Base-by-base conservation (phyloP, 1,140 invertebrate species). In the Spodoptera frugiperda region DNA sequence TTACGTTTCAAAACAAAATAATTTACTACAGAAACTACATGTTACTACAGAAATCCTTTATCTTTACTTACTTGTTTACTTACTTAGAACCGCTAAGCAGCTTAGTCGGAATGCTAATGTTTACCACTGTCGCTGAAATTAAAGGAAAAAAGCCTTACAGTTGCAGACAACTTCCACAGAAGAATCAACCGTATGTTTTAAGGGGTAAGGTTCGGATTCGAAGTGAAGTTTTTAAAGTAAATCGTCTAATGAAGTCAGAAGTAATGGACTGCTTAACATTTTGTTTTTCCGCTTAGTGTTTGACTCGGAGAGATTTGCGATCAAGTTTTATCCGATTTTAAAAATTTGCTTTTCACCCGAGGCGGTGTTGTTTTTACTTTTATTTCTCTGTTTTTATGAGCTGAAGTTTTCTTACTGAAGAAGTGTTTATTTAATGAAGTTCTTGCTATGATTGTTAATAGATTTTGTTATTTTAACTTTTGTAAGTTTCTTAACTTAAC, bases 61-160 rank as follows among this genome's bases (percentile, higher is more conserved):
- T 51, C 30, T 57, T 48, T 5, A 39, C 14, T 51, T 46, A 46
- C 67, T 80, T 87, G 82, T 89, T 87, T 90, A 84, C 86, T 85
- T 85, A 79, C 81, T 83, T 81, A 82, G 81, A 86, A 87, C 84
- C 86, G 83, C 80, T 87, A 90, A 91, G 82, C 81, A 83, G 90
- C 89, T 89, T 91, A 78, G 77, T 80, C 68, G 61, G 77, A 83
- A 86, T 84, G 84, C 82, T 90, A 90, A 90, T 90, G 76, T 76
- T 61, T 78, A 70, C 78, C 73, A 83, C 83, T 65, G 78, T 79
- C 80, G 80, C 51, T 75, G 77, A 84, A 89, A 89, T 87, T 87
- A 86, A 88, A 86, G 76, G 57, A 72, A 72, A 77, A 77, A 79
- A 83, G 82, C 59, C 44, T 17, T 82, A 82, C 79, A 81, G 76